Base-by-base conservation (phyloP, 1,140 invertebrate genomes). In the Ostrea edulis region DNA sequence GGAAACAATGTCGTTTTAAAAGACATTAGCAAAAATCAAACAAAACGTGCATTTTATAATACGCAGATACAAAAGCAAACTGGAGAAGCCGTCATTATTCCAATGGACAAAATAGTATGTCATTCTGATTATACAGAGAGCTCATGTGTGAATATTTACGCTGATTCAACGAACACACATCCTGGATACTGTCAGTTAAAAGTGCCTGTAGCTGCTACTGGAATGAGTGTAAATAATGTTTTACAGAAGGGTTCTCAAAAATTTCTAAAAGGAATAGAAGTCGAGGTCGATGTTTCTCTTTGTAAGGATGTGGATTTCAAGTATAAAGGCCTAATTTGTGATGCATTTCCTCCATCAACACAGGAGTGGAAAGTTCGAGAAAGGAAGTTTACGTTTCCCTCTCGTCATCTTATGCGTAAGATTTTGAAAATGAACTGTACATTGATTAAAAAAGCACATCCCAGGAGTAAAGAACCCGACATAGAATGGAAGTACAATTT, bases 391-490 rank as follows among this genome's bases (percentile, higher is more conserved):
- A 62, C 55, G n/a, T 62, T 62, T 62, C 55, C 55, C 55, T 62
- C 55, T 2, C 55, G 55, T 14, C 55, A 20, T 20, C 14, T 58
- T 0, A 58, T 58, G 14, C 55, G 55, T 20, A 14, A 8, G 20
- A 58, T 58, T 58, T 58, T 58, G 55, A 20, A 58, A 14, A 58
- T 58, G 8, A 58, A 58, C 17, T 62, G 55, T 3, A 62, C 55
- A n/a, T 62, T 62, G 17, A 62, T 62, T 62, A 62, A 62, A 62
- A 62, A 62, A 62, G 55, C 55, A 62, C 55, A 62, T 62, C 55
- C 17, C 14, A 17, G n/a, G 7, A 62, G 55, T n/a, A 62, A 62
- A 8, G 55, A 62, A 62, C 55, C 55, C 7, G 55, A 62, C 17
- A 62, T 62, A 62, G 55, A 62, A 62, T 62, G 55, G 55, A 62